Base-by-base conservation (phyloP, 2,797 vertebrate genomes). In the Melanotaenia trifasciata region DNA sequence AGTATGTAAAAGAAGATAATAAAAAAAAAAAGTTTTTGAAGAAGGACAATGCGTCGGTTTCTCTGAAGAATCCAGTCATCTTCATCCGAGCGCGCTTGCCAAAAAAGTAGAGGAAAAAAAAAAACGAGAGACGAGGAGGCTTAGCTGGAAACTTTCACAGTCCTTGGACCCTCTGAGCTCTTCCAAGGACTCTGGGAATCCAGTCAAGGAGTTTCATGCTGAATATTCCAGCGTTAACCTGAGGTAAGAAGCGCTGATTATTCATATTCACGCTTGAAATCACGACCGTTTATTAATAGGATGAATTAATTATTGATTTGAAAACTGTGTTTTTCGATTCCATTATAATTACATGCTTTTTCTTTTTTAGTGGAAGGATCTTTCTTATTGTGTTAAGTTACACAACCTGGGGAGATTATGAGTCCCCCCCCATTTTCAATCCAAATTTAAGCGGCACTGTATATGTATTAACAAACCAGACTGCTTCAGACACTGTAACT, bases 91-190 rank as follows among this genome's bases (percentile, higher is more conserved):
- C 40, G 90, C 74, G 91, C 78, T 78, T 74, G 76, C 72, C 82
- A 87, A 79, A 89, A 13, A 30, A 54, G 16, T 56, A 67, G 56
- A 66, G 28, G 40, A 28, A 28, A 28, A 47, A 57, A 56, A 32
- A 72, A n/a, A 68, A 64, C 67, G 43, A 43, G 63, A 70, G 62
- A 67, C 61, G 58, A 47, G 80, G 86, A 92, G 89, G 88, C 89
- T 93, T 94, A 91, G 92, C 92, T 94, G 93, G 94, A 91, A 93
- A 93, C 91, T 81, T 81, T 84, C 80, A 30, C 92, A 80, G 86
- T 76, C 86, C 89, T 74, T 78, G 89, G 92, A 90, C 80, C 83
- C 77, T 72, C 82, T 36, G 81, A 80, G 80, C 82, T 85, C 86
- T 69, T 89, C 87, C 84, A 82, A 78, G 84, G 83, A 91, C 74